Evolutionary conservation across 2,797 vertebrate species (phyloP).

Genomic region (Neosalanx taihuensis): DNA sequence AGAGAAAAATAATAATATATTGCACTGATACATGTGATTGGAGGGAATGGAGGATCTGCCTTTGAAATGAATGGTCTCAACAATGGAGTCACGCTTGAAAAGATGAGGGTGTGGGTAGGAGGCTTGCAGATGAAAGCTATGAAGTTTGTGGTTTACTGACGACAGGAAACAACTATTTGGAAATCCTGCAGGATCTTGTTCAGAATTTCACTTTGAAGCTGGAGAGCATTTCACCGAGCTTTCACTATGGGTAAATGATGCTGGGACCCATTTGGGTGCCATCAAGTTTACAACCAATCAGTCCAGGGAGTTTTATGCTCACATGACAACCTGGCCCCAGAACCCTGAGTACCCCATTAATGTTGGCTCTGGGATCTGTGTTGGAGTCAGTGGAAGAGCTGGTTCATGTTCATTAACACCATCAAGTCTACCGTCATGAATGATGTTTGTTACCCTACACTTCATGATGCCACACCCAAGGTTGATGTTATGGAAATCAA

Average conservation of each 20-base stretch:
- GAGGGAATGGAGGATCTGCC: no score
- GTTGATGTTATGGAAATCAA: neutral
- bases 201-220: no score
- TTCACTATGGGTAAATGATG: slow-evolving; percentile 39
- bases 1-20: no score
- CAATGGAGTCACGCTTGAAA: no score
- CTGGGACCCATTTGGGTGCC: slow-evolving; percentile 31
- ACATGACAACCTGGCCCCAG: slow-evolving; percentile 17
- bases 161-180: no score
- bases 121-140: no score
- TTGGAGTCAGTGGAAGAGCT: neutral
- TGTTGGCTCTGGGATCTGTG: slow-evolving; percentile 23
- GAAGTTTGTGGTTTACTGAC: no score
- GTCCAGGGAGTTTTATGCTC: slow-evolving; percentile 7
- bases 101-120: no score
- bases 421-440: slow-evolving; percentile 25
- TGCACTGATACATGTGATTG: no score
- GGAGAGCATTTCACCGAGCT: slow-evolving; percentile 25
- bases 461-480: neutral
- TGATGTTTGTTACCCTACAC: slow-evolving; percentile 20
- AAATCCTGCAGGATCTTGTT: no score
- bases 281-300: slow-evolving; percentile 38
- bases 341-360: slow-evolving; percentile 14
- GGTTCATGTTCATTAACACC: neutral
- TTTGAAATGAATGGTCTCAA: no score